Evolutionary conservation across 2,888 invertebrate species (phyloP).

Genomic region (Creontiades dilutus): DNA sequence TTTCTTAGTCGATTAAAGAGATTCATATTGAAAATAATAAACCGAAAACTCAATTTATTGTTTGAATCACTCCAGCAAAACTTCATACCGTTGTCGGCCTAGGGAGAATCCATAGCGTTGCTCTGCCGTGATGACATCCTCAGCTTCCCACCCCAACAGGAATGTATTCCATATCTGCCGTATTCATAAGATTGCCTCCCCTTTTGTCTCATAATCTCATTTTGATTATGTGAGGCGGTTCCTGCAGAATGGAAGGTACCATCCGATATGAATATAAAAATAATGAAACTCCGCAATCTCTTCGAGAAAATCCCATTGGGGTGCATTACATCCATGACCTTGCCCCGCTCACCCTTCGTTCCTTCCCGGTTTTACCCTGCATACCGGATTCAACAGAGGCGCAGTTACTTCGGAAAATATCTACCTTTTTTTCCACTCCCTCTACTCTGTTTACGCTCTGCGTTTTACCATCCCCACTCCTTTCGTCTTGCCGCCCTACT

Average conservation of each 20-base stretch:
- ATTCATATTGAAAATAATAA: too few species aligned
- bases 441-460: neutral
- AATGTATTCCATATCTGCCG: neutral
- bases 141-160: neutral
- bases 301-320: neutral
- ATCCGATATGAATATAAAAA: slow-evolving; percentile 7
- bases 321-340: neutral
- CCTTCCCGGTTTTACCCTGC: neutral
- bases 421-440: neutral
- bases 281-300: slow-evolving; percentile 13
- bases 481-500: neutral
- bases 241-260: neutral
- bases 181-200: neutral
- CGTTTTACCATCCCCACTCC: neutral
- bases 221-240: slow-evolving; percentile 15
- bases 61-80: too few species aligned
- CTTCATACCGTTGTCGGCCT: too few species aligned
- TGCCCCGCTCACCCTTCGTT: neutral
- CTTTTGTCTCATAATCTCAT: slow-evolving; percentile 7
- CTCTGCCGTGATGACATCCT: neutral
- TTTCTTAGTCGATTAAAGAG: too few species aligned
- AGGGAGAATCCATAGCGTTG: neutral
- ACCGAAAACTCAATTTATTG: too few species aligned
- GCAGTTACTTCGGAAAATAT: neutral
- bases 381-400: neutral